These are phyloP conservation scores for Drosophila gunungcola DNA, from an alignment of 1,140 invertebrate genomes.

Conservation along the genomic window DNA sequence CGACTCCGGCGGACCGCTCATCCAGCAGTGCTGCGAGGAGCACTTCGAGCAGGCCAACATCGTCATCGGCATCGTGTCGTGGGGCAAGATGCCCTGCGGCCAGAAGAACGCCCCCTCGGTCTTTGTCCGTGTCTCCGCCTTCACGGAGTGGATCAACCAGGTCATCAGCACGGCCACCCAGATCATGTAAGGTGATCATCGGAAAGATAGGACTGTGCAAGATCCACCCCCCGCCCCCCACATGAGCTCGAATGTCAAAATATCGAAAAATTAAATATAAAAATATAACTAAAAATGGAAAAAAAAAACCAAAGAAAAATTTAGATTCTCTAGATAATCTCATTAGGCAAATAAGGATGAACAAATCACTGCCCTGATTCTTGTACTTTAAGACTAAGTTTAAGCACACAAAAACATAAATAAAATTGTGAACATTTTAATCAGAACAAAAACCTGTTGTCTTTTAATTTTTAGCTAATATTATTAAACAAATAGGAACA, in stretches of 20 bases:
- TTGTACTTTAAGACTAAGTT: slow-evolving; percentile 16
- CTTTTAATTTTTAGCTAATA: slow-evolving; percentile 28
- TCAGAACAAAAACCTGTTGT: background rate
- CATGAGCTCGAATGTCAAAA: slow-evolving; percentile 60
- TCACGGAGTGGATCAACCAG: slow-evolving; percentile 87
- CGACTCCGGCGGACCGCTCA: slow-evolving; percentile 85
- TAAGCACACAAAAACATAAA: slow-evolving; percentile 38
- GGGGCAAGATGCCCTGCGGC: slow-evolving; percentile 85
- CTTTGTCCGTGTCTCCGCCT: slow-evolving; percentile 89
- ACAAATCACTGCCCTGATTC: slow-evolving; percentile 47
- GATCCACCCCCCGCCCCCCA: background rate
- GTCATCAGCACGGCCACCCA: slow-evolving; percentile 68
- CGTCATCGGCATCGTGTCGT: slow-evolving; percentile 83
- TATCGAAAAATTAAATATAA: slow-evolving; percentile 40
- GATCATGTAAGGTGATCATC: slow-evolving; percentile 49
- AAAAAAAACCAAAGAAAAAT: slow-evolving; percentile 47
- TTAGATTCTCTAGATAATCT: slow-evolving; percentile 60
- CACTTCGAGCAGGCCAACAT: slow-evolving; percentile 57
- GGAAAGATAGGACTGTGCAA: slow-evolving; percentile 1
- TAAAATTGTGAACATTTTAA: slow-evolving; percentile 22
- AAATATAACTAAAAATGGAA: slow-evolving; percentile 24
- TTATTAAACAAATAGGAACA: slow-evolving; percentile 2
- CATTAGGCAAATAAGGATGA: slow-evolving; percentile 47
- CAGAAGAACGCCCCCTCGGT: slow-evolving; percentile 89
- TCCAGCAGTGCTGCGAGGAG: slow-evolving; percentile 58